Base-by-base conservation (phyloP, 2,888 invertebrate species). In the Amiota minor region DNA sequence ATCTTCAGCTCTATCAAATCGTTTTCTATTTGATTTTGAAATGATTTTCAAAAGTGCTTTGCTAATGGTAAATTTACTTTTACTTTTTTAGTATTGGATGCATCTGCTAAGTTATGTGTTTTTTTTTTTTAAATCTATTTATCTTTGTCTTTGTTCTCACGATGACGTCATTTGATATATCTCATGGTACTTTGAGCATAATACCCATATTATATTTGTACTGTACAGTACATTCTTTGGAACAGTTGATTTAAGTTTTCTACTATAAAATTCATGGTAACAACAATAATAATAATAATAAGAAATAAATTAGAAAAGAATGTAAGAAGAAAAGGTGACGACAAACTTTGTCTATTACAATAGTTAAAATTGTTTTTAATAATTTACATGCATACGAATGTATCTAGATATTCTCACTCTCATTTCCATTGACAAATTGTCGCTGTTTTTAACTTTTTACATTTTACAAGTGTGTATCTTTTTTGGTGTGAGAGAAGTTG, bases 341-440 rank as follows among this genome's bases (percentile, higher is more conserved):
- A 64, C 71, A 64, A 84, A 82, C 76, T 82, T 82, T 76, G 55
- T 67, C 69, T 76, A 72, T 82, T 84, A 82, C n/a, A n/a, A n/a
- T n/a, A n/a, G 80, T 83, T 78, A 84, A 82, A 82, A 80, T 76
- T 76, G 76, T 75, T 23, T 77, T 78, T 78, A 78, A 82, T 82
- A 82, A 81, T 77, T 83, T 81, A 81, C 83, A 75, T 82, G 84
- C 79, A 83, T 83, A 82, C 6, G 35, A 35, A 35, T 35, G 35
- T 83, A 82, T 82, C 83, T 82, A 83, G 81, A 78, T 80, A 47
- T 56, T 70, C 11, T 14, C 59, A 75, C 75, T 76, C 78, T 79
- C 65, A 78, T 74, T 75, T 69, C 59, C 46, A 35, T 53, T 50
- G 62, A 3, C 49, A 14, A 10, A 53, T 59, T 53, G 50, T 72